A percentile compares a stretch with the other conserved stretches of the same genome.
Conservation (phyloP, 2,797 vertebrate genomes). For the Danio choprae region DNA sequence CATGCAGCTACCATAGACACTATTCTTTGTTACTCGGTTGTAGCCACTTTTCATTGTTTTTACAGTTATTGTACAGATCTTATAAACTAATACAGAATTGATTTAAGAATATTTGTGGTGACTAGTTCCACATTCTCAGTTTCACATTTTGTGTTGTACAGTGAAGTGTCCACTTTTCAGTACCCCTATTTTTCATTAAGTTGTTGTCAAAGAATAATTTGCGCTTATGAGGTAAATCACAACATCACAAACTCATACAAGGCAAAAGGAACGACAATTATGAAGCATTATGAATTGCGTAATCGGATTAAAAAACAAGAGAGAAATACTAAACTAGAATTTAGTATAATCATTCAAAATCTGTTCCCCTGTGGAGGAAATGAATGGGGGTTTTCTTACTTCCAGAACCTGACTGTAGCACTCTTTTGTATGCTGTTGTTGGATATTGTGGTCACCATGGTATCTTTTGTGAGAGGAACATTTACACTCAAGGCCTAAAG, state of each 20-base stretch:
- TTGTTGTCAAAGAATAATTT: no score
- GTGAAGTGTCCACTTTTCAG: background rate
- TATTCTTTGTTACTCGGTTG: constrained; percentile 5
- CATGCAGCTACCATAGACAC: constrained; percentile 1
- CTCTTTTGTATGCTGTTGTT: constrained; percentile 8
- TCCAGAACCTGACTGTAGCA: background rate
- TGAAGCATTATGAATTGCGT: background rate
- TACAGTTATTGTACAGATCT: background rate
- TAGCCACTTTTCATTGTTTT: background rate
- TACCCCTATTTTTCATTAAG: background rate
- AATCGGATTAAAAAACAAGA: background rate
- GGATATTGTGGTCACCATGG: constrained; percentile 12
- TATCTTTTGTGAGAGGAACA: background rate
- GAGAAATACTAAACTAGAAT: background rate
- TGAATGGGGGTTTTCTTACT: background rate
- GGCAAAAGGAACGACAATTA: background rate
- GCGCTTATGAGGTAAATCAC: background rate
- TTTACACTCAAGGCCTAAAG: background rate
- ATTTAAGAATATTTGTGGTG: background rate
- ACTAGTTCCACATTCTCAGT: background rate
- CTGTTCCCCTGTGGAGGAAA: background rate
- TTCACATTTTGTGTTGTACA: background rate
- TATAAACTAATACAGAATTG: background rate
- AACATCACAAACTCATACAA: background rate
- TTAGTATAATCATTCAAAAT: background rate